Percentiles rank a stretch among this genome's conserved stretches.
Conservation (phyloP, 2,113 vertebrate species). For the Neogobius melanostomus region DNA sequence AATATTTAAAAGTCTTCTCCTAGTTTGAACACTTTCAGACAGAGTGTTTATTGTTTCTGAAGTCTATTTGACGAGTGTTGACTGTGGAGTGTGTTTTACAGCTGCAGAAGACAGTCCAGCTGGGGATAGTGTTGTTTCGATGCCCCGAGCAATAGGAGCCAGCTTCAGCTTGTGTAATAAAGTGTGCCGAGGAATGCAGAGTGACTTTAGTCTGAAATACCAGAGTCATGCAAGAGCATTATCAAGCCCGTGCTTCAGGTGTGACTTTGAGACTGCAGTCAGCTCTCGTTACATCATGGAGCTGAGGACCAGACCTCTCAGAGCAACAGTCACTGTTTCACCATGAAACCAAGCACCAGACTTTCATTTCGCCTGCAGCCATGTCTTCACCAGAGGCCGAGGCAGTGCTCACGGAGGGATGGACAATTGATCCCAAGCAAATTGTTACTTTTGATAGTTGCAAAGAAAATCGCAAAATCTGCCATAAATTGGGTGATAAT, state of each 20-base stretch:
- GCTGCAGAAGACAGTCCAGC: constrained; percentile 2
- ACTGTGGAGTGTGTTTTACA: neutral
- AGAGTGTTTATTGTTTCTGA: neutral
- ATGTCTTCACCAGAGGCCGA: neutral
- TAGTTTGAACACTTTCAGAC: neutral
- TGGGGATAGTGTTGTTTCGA: constrained; percentile 15
- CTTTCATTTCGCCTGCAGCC: neutral
- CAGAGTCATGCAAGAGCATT: constrained; percentile 10
- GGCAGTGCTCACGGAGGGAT: too few species aligned
- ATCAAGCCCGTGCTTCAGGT: neutral
- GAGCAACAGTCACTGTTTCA: neutral
- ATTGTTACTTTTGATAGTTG: too few species aligned
- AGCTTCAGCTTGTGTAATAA: constrained; percentile 34
- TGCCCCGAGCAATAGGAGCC: constrained; percentile 14
- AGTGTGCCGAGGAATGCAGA: constrained; percentile 42
- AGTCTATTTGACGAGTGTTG: neutral
- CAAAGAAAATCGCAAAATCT: too few species aligned
- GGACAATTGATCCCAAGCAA: too few species aligned
- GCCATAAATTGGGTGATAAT: too few species aligned
- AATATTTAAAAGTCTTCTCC: too few species aligned
- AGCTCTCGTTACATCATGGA: neutral
- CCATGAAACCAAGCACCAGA: neutral
- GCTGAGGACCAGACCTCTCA: neutral
- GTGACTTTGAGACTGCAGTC: neutral
- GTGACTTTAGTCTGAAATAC: constrained; percentile 17